phyloP scores from a whole-genome alignment of 2,888 invertebrate species.

The Amphipyra berbera region DNA sequence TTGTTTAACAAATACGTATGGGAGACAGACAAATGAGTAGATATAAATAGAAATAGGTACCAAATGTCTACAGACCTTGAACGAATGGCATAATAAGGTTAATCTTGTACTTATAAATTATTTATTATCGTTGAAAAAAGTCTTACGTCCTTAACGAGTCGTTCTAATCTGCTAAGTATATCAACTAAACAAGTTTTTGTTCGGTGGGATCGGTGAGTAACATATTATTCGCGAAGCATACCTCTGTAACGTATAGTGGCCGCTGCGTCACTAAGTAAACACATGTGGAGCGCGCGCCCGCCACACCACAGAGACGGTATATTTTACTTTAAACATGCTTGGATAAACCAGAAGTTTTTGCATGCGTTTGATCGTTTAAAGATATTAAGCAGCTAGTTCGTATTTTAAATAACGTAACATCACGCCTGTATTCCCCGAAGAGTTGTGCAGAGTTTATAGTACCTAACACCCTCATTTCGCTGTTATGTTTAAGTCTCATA shows the following conservation, averaged over 20 bases:
- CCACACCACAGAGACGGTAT: constrained; percentile 46
- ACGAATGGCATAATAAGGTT: constrained; percentile 6
- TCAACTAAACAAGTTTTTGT: constrained; percentile 54
- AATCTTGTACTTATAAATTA: constrained; percentile 19
- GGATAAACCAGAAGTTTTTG: constrained; percentile 24
- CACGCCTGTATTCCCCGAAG: no score
- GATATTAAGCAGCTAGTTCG: no score
- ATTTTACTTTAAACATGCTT: constrained; percentile 42
- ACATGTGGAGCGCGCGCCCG: constrained; percentile 54
- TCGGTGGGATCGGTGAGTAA: constrained; percentile 49
- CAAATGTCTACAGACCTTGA: constrained; percentile 4
- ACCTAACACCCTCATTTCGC: no score
- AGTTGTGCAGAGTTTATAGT: no score
- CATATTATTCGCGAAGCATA: constrained; percentile 56
- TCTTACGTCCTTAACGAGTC: constrained; percentile 31
- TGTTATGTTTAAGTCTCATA: no score
- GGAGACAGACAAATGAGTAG: neutral
- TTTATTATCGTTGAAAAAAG: constrained; percentile 36
- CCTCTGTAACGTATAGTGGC: constrained; percentile 53
- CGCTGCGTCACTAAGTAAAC: constrained; percentile 62
- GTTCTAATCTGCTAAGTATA: constrained; percentile 43
- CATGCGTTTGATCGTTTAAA: neutral
- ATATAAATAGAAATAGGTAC: constrained; percentile 1
- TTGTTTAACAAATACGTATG: no score
- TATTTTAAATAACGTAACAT: no score